A percentile compares a stretch with the other conserved stretches of the same genome.
Conservation (phyloP, 2,113 vertebrate species). For the Cercocebus atys region DNA sequence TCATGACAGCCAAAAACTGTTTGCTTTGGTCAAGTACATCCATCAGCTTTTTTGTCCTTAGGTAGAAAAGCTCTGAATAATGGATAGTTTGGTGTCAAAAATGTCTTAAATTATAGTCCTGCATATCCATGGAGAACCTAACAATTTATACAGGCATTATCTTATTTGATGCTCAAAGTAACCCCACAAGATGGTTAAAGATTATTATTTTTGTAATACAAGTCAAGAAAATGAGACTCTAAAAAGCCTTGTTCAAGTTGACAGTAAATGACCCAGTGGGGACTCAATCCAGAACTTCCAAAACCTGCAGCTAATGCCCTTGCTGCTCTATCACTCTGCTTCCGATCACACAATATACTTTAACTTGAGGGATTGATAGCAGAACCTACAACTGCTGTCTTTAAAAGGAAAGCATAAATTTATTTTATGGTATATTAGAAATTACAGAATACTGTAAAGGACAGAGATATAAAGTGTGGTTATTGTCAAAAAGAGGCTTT, state of each 20-base stretch:
- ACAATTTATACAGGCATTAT: background rate
- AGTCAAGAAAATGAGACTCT: background rate
- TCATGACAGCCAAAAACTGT: background rate
- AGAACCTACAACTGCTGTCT: conserved; percentile 28
- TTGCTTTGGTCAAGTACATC: background rate
- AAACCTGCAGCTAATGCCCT: background rate
- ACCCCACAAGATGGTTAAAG: background rate
- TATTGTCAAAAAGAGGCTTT: conserved; percentile 61
- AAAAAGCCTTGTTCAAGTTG: background rate
- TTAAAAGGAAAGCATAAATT: conserved; percentile 59
- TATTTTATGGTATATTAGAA: conserved; percentile 61
- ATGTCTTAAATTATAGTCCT: background rate
- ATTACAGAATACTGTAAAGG: conserved; percentile 70
- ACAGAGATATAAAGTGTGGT: conserved; percentile 62
- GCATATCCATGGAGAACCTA: background rate
- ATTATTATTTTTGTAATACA: background rate
- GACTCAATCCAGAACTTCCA: background rate
- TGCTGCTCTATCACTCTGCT: background rate
- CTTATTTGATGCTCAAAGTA: background rate
- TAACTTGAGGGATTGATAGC: conserved; percentile 39
- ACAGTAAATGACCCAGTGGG: background rate
- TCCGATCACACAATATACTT: background rate
- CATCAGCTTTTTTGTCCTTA: background rate
- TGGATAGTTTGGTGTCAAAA: background rate
- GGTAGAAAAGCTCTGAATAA: background rate